Evolutionary conservation across 2,888 invertebrate genomes (phyloP).

Genomic region (Zygothrica quintamaculata): DNA sequence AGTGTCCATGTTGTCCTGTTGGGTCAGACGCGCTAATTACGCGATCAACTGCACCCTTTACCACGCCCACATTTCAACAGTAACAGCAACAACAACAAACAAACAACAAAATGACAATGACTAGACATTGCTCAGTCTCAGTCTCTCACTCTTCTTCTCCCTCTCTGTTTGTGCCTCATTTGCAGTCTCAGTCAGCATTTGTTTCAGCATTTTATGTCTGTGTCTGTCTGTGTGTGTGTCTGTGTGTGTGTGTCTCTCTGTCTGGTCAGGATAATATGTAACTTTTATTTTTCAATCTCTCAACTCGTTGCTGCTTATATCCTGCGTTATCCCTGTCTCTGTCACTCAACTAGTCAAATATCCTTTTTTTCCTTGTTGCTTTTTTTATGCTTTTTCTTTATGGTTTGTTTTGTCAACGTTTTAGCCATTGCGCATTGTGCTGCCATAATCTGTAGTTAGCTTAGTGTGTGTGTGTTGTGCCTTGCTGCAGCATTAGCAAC

Average conservation of each 20-base stretch:
- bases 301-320: constrained; percentile 50
- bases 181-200: constrained; percentile 36
- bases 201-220: constrained; percentile 74
- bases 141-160: neutral
- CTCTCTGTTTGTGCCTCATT: too few species aligned
- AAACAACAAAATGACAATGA: constrained; percentile 34
- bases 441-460: constrained; percentile 36
- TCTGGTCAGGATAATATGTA: constrained; percentile 31
- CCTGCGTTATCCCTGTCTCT: constrained; percentile 5
- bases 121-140: constrained; percentile 64
- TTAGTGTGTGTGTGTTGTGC: neutral
- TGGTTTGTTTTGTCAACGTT: constrained; percentile 49
- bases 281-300: constrained; percentile 82
- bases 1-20: constrained; percentile 4
- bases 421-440: constrained; percentile 37
- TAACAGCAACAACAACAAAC: too few species aligned
- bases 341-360: constrained; percentile 23
- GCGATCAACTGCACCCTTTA: constrained; percentile 55
- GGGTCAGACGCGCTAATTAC: constrained; percentile 79
- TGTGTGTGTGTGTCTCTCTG: constrained; percentile 8
- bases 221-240: too few species aligned
- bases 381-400: too few species aligned
- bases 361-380: too few species aligned
- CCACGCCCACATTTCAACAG: constrained; percentile 20
- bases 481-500: neutral